Base-by-base conservation (phyloP, 2,888 invertebrate genomes). In the Temnothorax rugatulus region DNA sequence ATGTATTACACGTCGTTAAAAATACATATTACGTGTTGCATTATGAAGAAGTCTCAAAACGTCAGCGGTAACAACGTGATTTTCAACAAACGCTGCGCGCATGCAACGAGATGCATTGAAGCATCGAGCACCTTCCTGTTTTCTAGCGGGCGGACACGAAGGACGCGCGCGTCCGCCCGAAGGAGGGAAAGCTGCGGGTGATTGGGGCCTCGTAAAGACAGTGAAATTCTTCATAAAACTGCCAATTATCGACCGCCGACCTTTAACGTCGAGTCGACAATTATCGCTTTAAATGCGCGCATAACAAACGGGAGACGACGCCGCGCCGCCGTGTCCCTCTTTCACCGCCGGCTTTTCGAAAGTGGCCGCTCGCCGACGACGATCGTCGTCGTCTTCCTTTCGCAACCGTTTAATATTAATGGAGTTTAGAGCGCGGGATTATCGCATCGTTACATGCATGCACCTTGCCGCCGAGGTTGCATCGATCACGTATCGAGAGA, bases 221-320 rank as follows among this genome's bases (percentile, higher is more conserved):
- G 84, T 77, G 84, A 86, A 86, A 86, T 84, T 84, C 25, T 61
- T 86, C 84, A 75, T 86, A 84, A 86, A 86, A 57, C 44, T 59
- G 71, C n/a, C 79, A 81, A 81, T 81, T 69, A 69, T 81, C 79
- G 47, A 59, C 34, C 59, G 59, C 11, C 59, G 59, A 69, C 59
- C 79, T 81, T 81, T 81, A 81, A 50, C 59, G 59, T 64, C 25
- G 38, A 18, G 38, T 69, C 59, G 71, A 25, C 59, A 81, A 77
- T 77, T 77, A 77, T 77, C 21, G 21, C 77, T 77, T 71, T 69
- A 71, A 69, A 81, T 34, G 47, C 25, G 79, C 47, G 71, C 71
- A n/a, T 47, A 81, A 71, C 47, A 69, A 81, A 79, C 59, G 44
- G 47, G 21, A 81, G 79, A 21, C 57, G 38, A 4, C 41, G 64